Conservation (phyloP, 1,140 invertebrate species). For the Diachasma alloeum region DNA sequence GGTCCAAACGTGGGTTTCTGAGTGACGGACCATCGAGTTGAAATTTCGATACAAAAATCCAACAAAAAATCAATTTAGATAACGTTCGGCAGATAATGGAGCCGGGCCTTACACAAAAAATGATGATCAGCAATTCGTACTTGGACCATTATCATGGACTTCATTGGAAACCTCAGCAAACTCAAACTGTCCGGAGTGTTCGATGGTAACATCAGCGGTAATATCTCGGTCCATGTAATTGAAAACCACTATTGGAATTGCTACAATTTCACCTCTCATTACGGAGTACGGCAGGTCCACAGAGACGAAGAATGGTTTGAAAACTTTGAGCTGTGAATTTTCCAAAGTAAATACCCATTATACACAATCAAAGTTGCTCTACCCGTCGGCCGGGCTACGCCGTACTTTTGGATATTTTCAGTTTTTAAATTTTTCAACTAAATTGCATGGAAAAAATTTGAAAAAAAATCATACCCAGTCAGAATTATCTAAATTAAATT, state of each 20-base stretch:
- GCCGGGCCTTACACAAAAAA: too few species aligned
- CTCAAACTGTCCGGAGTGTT: constrained; percentile 84
- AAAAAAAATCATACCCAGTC: too few species aligned
- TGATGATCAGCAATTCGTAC: constrained; percentile 56
- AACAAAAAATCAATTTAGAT: too few species aligned
- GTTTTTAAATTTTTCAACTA: too few species aligned
- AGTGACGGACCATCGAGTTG: too few species aligned
- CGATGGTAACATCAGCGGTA: constrained; percentile 82
- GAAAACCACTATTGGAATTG: constrained; percentile 89
- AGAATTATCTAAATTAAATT: too few species aligned
- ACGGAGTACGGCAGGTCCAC: constrained; percentile 90
- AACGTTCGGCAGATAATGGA: too few species aligned
- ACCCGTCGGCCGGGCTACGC: too few species aligned
- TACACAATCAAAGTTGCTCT: constrained; percentile 16
- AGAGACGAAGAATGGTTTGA: constrained; percentile 88
- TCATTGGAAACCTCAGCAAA: constrained; percentile 81
- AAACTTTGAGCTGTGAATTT: constrained; percentile 75
- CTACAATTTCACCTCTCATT: constrained; percentile 88
- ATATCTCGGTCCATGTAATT: constrained; percentile 88
- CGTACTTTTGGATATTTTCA: too few species aligned
- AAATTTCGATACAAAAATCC: too few species aligned
- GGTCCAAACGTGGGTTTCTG: too few species aligned
- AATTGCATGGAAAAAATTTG: too few species aligned
- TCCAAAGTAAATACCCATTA: constrained; percentile 17
- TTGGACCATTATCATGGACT: constrained; percentile 66